Evolutionary conservation across 2,113 vertebrate genomes (phyloP), one percentile per base, ranked within the genome.

Genomic region (Rhineura floridana): DNA sequence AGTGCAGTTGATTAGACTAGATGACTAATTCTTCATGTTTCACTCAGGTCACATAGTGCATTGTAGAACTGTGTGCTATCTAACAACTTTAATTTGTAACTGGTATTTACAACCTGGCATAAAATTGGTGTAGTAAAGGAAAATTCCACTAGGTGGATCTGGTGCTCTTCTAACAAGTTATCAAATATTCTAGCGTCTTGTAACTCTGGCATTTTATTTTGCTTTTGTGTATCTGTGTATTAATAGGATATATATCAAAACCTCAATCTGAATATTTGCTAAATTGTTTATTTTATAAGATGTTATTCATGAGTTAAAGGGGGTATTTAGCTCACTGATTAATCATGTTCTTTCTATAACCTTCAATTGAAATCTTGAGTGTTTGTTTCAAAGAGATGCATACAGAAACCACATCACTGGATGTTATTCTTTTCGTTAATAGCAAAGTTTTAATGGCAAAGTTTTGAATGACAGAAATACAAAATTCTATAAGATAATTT

Each of bases 101-200:
- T 50, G 36, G 0, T 30, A 10, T 75, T 94, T 46, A 59, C 87
- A 86, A 82, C 21, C 70, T 48, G 17, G 62, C 19, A 30, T 85
- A 79, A 87, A 33, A 42, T 65, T 36, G 21, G 23, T 96, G 96
- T 91, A 97, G 87, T 97, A 93, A 95, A 73, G 1, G 69, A 91
- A 96, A 94, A 50, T 25, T 93, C 96, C 97, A 97, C 97, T 96
- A 97, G 97, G 91, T 96, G 97, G 97, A 50, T 91, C 95, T 96
- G 92, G 90, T 95, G 96, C 83, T 94, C 97, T 96, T 95, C 95
- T 83, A 81, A 89, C 85, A 90, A 89, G 84, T 13, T 72, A 73
- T 82, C 0, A 0, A 76, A 50, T 19, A 0, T 50, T 48, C 59
- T 67, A 0, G n/a, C 8, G 63, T 62, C 1, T 0, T 0, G n/a